These are phyloP conservation scores for Alitta virens DNA, from an alignment of 2,888 invertebrate genomes.

Conservation along the genomic window DNA sequence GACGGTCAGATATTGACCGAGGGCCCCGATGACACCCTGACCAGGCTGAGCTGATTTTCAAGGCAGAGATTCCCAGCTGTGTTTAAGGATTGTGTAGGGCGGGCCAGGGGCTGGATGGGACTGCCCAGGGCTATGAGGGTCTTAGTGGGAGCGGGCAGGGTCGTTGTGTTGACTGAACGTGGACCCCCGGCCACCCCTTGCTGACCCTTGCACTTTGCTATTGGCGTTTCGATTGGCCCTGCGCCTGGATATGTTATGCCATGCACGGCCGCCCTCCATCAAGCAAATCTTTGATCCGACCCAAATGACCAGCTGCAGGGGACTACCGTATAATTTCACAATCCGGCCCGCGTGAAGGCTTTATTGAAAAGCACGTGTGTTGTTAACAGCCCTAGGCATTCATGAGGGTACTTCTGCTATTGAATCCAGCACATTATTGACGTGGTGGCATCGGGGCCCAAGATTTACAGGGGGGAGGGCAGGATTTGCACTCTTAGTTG, in stretches of 20 bases:
- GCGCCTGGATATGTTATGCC: constrained; percentile 1
- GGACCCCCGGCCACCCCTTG: neutral
- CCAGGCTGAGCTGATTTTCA: too few relatives aligned
- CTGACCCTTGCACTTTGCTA: neutral
- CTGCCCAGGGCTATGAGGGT: too few relatives aligned
- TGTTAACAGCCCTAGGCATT: neutral
- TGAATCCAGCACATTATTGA: neutral
- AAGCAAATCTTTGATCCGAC: constrained; percentile 6
- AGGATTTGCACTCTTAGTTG: too few relatives aligned
- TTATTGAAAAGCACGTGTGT: constrained; percentile 1
- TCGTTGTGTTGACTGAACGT: constrained; percentile 1
- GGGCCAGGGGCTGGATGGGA: too few relatives aligned
- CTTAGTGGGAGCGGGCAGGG: neutral
- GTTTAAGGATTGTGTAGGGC: too few relatives aligned
- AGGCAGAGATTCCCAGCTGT: too few relatives aligned
- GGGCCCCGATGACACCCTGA: too few relatives aligned
- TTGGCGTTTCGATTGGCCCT: neutral
- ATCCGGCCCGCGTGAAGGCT: neutral
- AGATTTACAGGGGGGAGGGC: neutral
- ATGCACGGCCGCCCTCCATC: constrained; percentile 9
- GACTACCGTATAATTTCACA: neutral
- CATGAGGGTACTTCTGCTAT: neutral
- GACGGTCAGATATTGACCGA: too few relatives aligned
- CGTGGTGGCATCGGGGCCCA: neutral
- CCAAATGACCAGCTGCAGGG: constrained; percentile 9